These are phyloP conservation scores for Eunapius fragilis DNA, from an alignment of 37 sponge, comb jelly and placozoan species.

Conservation along the genomic window DNA sequence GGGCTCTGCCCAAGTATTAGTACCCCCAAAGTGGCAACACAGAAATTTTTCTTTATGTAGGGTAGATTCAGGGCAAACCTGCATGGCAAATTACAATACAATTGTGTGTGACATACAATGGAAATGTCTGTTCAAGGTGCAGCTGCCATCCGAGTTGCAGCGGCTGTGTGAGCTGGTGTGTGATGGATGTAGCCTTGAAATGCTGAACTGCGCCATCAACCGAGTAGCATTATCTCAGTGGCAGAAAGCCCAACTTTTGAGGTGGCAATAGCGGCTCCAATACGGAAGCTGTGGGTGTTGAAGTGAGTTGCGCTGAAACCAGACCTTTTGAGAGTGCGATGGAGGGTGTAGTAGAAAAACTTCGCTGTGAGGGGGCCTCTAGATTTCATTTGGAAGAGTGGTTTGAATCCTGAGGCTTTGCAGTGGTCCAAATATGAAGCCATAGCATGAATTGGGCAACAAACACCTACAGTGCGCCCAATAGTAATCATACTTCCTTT, in stretches of 20 bases:
- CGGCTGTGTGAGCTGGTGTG: neutral
- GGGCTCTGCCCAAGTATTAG: neutral
- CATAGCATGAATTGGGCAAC: slow-evolving; percentile 12
- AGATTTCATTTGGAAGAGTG: slow-evolving; percentile 7
- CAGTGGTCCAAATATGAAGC: neutral
- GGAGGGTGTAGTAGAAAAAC: neutral
- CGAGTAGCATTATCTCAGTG: neutral
- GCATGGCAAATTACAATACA: neutral
- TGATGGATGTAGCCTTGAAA: neutral
- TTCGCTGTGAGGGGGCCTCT: slow-evolving; percentile 11
- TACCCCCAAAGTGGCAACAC: neutral
- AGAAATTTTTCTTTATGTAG: neutral
- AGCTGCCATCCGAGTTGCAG: neutral
- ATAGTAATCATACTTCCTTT: slow-evolving; percentile 5
- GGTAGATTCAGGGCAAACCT: neutral
- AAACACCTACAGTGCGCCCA: neutral
- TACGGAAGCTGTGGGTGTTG: neutral
- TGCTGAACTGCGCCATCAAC: neutral
- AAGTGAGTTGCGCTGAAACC: neutral
- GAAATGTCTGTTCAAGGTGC: neutral
- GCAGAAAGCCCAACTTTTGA: neutral
- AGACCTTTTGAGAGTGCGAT: neutral
- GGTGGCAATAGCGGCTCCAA: neutral
- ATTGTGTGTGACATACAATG: neutral
- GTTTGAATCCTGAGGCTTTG: neutral